Evolutionary conservation across 2,113 vertebrate genomes (phyloP), one percentile per base, ranked within the genome.

Genomic region (Alaudala cheleensis): DNA sequence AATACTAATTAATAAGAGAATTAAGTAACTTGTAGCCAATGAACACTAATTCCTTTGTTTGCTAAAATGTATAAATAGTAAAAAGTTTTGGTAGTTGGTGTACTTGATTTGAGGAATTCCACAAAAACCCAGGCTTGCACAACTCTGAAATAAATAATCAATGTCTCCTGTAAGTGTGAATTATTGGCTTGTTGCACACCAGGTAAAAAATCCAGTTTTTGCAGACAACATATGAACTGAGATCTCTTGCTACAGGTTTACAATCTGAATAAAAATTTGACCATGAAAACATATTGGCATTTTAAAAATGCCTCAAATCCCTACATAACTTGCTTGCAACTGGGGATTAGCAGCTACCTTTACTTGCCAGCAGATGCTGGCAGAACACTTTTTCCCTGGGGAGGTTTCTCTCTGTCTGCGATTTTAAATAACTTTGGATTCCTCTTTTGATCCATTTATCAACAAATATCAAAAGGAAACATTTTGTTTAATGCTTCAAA

Each of bases 301-400:
- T 28, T 24, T 81, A 77, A 50, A 44, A 90, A 34, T 76, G 39
- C 14, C 47, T 88, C 47, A 81, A 56, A 77, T 78, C 22, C 54
- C 94, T 88, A 62, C 39, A 74, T 70, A 90, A 90, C 39, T 81
- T 71, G 9, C 58, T 58, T 86, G 65, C n/a, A 90, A 81, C 79
- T 20, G 39, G 74, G 80, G 88, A 97, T 94, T 96, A 92, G 11
- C 79, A 92, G 76, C 58, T 90, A 97, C 67, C 50, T 86, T 90
- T 47, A 72, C 86, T 94, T 96, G 82, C 62, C 82, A 93, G 67
- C 64, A 92, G 54, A 88, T 77, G 92, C 71, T 96, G 96, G 96
- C 91, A 97, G 88, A 96, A 94, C 94, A 94, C 34, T 42, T 90
- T 83, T 93, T 93, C 88, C 95, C 91, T 86, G 72, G 60, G 80